Percentiles rank a stretch among this genome's conserved stretches.
These are phyloP conservation scores for Agrochola litura DNA, from an alignment of 2,888 invertebrate genomes.

Conservation along the genomic window DNA sequence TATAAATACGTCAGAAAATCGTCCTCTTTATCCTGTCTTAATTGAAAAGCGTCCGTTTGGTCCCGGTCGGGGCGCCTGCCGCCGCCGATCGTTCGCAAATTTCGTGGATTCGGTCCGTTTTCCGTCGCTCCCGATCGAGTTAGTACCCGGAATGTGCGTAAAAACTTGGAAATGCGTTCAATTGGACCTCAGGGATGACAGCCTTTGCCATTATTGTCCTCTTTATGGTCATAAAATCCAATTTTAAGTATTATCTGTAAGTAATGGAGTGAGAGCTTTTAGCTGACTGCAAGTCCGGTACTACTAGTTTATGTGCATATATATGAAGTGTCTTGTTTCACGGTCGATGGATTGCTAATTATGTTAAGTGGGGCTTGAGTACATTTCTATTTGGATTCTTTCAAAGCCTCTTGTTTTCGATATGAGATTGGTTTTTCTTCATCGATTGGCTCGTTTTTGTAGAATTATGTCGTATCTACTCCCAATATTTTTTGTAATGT, in stretches of 20 bases:
- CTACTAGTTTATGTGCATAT: neutral
- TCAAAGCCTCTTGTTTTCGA: constrained; percentile 9
- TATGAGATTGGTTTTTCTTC: constrained; percentile 11
- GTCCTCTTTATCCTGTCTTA: constrained; percentile 46
- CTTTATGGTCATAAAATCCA: constrained; percentile 23
- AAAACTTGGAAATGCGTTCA: constrained; percentile 35
- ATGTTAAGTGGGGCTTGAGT: constrained; percentile 25
- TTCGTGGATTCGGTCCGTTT: constrained; percentile 16
- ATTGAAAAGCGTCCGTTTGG: constrained; percentile 54
- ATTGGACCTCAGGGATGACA: constrained; percentile 27
- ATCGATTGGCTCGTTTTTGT: constrained; percentile 19
- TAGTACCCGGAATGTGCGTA: constrained; percentile 21
- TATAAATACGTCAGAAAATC: constrained; percentile 50
- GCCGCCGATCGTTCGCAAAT: constrained; percentile 3
- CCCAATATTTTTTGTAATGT: constrained; percentile 31
- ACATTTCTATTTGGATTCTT: constrained; percentile 1
- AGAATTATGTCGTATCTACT: neutral
- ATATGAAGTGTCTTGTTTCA: neutral
- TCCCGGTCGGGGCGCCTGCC: neutral
- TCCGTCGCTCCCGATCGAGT: constrained; percentile 1
- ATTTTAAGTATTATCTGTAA: constrained; percentile 20
- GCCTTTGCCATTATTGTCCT: constrained; percentile 30
- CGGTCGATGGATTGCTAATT: constrained; percentile 21
- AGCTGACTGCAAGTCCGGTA: constrained; percentile 1
- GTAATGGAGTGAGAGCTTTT: constrained; percentile 18